Conservation (phyloP, 2,888 invertebrate genomes). For the Gisinianus flammeolus region DNA sequence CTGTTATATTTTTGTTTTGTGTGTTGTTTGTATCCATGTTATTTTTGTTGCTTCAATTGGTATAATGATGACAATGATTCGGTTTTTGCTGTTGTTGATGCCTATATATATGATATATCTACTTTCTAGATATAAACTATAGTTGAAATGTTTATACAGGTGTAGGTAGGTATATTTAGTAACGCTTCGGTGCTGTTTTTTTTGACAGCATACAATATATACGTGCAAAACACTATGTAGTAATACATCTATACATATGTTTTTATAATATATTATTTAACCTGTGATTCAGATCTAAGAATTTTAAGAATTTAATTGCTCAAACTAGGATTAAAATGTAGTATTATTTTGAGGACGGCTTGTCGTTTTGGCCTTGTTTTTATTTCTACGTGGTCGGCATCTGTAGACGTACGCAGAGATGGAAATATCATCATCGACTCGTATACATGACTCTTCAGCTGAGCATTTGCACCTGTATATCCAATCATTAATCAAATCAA, state of each 20-base stretch:
- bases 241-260: constrained; percentile 5
- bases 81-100: no score
- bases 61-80: no score
- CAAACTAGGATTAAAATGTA: constrained; percentile 33
- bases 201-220: not conserved
- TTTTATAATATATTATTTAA: not conserved
- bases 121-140: no score
- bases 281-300: constrained; percentile 13
- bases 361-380: constrained; percentile 41
- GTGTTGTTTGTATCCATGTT: no score
- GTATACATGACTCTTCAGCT: constrained; percentile 63
- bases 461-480: constrained; percentile 68
- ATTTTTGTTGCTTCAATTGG: no score
- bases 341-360: constrained; percentile 38
- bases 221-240: not conserved
- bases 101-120: no score
- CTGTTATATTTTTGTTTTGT: no score
- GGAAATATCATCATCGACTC: constrained; percentile 67
- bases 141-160: not conserved
- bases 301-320: constrained; percentile 9
- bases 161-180: not conserved
- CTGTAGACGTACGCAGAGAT: constrained; percentile 69
- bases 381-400: constrained; percentile 61
- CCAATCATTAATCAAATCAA: constrained; percentile 36
- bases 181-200: not conserved